Conservation (phyloP, 2,113 vertebrate species). For the Lophius piscatorius region DNA sequence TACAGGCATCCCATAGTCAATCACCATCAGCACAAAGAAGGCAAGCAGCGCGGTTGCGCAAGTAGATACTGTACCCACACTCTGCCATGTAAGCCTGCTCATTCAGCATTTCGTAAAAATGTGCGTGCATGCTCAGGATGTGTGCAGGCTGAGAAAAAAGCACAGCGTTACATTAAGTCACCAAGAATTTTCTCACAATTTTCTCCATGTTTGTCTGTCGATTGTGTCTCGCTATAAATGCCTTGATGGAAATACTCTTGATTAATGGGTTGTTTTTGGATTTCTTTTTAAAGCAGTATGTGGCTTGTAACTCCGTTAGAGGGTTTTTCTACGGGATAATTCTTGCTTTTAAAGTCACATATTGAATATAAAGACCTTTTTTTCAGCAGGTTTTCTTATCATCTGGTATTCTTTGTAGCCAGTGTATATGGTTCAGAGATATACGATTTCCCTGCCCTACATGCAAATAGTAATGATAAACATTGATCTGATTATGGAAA, state of each 20-base stretch:
- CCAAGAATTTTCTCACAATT: slow-evolving; percentile 27
- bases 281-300: not conserved
- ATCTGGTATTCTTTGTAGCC: slow-evolving; percentile 4
- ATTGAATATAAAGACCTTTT: too few relatives aligned
- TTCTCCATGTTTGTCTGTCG: slow-evolving; percentile 5
- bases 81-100: not conserved
- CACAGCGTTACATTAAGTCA: slow-evolving; percentile 2
- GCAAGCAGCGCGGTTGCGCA: slow-evolving; percentile 23
- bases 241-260: not conserved
- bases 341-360: too few relatives aligned
- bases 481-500: slow-evolving; percentile 40
- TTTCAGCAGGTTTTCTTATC: not conserved
- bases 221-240: too few relatives aligned
- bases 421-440: slow-evolving; percentile 3
- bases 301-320: not conserved
- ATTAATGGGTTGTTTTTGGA: not conserved
- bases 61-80: slow-evolving; percentile 6
- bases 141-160: too few relatives aligned
- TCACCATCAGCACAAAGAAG: slow-evolving; percentile 56
- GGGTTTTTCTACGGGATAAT: too few relatives aligned
- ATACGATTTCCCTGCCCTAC: not conserved
- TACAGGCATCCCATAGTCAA: slow-evolving; percentile 45
- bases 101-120: slow-evolving; percentile 5
- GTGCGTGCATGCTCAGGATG: too few relatives aligned
- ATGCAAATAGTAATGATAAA: slow-evolving; percentile 25